Evolutionary conservation across 2,797 vertebrate genomes (phyloP).

Genomic region (Thunnus albacares): DNA sequence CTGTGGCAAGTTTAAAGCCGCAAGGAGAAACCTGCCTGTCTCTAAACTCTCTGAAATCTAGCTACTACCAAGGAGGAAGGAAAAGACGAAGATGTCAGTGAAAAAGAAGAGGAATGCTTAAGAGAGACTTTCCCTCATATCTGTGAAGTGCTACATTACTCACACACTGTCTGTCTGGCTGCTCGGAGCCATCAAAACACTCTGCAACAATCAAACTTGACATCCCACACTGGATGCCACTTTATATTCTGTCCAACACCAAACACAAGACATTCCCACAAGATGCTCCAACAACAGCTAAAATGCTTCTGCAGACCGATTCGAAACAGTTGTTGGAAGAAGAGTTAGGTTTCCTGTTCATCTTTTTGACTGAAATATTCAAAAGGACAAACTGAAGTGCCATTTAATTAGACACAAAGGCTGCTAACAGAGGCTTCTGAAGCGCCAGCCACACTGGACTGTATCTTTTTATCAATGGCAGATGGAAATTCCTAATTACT

Average conservation of each 20-base stretch:
- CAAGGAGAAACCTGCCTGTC: neutral
- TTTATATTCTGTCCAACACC: conserved; percentile 42
- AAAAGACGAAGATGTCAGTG: too few species aligned
- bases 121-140: conserved; percentile 4
- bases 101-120: neutral
- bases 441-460: neutral
- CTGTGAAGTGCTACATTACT: conserved; percentile 20
- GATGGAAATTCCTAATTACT: conserved; percentile 67
- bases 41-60: neutral
- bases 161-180: conserved; percentile 24
- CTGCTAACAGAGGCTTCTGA: neutral
- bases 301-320: neutral
- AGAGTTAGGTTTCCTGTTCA: neutral
- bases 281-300: neutral
- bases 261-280: conserved; percentile 2
- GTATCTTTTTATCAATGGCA: conserved; percentile 56
- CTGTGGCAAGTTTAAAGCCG: neutral
- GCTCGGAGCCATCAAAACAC: conserved; percentile 22
- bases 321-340: neutral
- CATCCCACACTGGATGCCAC: conserved; percentile 22
- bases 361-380: neutral
- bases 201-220: conserved; percentile 34
- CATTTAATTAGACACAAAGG: conserved; percentile 28
- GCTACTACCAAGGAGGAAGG: neutral
- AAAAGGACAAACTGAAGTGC: conserved; percentile 13